Evolutionary conservation across 1,140 invertebrate genomes (phyloP).

Genomic region (Tetraneura akinire): DNA sequence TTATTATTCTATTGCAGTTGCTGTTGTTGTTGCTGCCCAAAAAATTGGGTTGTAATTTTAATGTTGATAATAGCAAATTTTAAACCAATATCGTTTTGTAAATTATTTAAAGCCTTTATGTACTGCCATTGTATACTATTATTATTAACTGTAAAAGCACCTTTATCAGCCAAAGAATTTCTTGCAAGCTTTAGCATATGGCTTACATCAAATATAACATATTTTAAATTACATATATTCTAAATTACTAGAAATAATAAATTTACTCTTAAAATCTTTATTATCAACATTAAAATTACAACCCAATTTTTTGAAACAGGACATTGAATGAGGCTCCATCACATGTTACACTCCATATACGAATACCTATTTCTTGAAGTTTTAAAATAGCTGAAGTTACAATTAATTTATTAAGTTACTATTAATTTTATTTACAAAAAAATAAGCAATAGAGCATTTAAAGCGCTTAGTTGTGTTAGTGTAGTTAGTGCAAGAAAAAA

Average conservation of each 20-base stretch:
- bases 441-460: neutral
- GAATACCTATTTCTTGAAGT: neutral
- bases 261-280: neutral
- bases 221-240: too few relatives aligned
- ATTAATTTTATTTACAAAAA: too few relatives aligned
- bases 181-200: neutral
- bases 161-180: neutral
- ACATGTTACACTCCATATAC: neutral
- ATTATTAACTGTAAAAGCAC: neutral
- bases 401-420: neutral
- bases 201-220: neutral
- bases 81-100: neutral
- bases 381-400: neutral
- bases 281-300: neutral
- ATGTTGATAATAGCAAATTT: neutral
- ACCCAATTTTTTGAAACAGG: neutral
- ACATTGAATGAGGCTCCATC: neutral
- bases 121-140: neutral
- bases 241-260: neutral
- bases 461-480: too few relatives aligned
- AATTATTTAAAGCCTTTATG: neutral
- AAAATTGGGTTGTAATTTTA: too few relatives aligned
- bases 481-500: too few relatives aligned
- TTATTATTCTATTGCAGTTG: too few relatives aligned
- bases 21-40: too few relatives aligned